A percentile compares a stretch with the other conserved stretches of the same genome.
phyloP scores from a whole-genome alignment of 2,888 invertebrate species.

The Sinelater perroti region DNA sequence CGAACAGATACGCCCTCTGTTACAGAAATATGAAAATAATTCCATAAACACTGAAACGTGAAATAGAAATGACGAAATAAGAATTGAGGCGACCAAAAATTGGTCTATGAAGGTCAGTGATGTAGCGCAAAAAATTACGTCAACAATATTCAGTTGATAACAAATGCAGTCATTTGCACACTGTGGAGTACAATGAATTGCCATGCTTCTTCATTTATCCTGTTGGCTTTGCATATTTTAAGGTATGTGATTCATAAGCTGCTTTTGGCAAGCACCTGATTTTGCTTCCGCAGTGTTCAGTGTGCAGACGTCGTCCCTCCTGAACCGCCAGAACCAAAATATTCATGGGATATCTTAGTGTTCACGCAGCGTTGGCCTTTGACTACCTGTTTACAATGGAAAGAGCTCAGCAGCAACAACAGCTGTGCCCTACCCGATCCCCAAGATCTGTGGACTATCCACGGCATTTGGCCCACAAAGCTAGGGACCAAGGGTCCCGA shows the following conservation, averaged over 20 bases:
- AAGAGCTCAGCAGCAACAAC: slow-evolving; percentile 66
- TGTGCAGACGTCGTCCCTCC: no score
- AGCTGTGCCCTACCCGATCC: slow-evolving; percentile 71
- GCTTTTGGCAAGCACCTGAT: no score
- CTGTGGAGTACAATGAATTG: neutral
- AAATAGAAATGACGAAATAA: slow-evolving; percentile 8
- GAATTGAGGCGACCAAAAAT: neutral
- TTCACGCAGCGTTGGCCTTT: slow-evolving; percentile 86
- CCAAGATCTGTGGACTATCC: slow-evolving; percentile 76
- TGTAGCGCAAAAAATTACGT: neutral
- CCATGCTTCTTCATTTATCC: neutral
- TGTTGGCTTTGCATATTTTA: neutral
- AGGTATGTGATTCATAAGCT: no score
- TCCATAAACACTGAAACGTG: no score
- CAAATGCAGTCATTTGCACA: neutral
- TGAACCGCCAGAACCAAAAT: neutral
- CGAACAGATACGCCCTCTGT: no score
- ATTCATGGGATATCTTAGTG: slow-evolving; percentile 75
- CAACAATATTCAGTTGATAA: slow-evolving; percentile 1
- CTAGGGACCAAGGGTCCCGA: slow-evolving; percentile 70
- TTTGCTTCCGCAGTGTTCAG: no score
- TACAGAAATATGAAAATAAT: no score
- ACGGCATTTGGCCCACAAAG: slow-evolving; percentile 86
- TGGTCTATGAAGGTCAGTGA: slow-evolving; percentile 6
- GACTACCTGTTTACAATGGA: slow-evolving; percentile 77